These are phyloP conservation scores for Brachionus asplanchnoidis DNA, from an alignment of 1,140 invertebrate species.

Conservation along the genomic window DNA sequence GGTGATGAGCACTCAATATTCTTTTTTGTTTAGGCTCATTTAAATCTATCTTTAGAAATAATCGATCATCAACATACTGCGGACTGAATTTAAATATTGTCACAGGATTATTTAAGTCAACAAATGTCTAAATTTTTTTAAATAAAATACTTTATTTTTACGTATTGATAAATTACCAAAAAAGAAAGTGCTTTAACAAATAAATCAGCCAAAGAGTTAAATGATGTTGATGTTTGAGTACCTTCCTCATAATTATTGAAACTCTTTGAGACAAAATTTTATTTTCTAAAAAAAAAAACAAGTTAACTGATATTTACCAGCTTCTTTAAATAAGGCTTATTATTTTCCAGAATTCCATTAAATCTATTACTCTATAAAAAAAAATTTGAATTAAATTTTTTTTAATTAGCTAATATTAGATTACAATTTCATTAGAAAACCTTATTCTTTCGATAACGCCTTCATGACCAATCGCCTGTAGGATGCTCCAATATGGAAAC, in stretches of 20 bases:
- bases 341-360: background rate
- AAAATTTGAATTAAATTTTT: background rate
- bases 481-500: constrained; percentile 73
- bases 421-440: constrained; percentile 67
- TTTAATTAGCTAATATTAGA: background rate
- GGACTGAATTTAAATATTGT: background rate
- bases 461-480: constrained; percentile 71
- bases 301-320: constrained; percentile 1
- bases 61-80: background rate
- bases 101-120: constrained; percentile 23
- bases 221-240: constrained; percentile 62
- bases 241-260: background rate
- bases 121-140: background rate
- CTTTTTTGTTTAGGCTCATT: background rate
- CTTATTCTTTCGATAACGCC: constrained; percentile 68
- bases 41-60: background rate
- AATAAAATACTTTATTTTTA: no score
- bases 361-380: background rate
- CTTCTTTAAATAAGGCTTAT: constrained; percentile 1
- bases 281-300: background rate
- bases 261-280: background rate
- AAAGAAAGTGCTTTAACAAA: constrained; percentile 3
- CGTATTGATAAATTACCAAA: background rate
- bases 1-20: background rate
- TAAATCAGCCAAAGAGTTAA: constrained; percentile 52